Evolutionary conservation across 35 echinoderm and acorn worm species (phyloP).

Genomic region (Stichopus chloronotus): DNA sequence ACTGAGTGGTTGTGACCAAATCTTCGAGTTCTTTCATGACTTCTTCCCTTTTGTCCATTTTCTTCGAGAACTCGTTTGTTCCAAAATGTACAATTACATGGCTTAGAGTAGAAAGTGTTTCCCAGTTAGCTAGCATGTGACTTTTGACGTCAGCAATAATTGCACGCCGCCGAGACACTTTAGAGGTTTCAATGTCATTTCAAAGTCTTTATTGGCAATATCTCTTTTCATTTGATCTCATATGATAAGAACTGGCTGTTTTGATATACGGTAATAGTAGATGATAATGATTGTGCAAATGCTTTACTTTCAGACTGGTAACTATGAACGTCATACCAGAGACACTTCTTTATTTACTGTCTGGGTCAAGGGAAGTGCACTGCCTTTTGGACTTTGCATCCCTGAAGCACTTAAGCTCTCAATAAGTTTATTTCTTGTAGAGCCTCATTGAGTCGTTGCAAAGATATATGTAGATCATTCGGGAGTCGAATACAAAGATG

Average conservation of each 20-base stretch:
- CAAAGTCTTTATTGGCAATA: background rate
- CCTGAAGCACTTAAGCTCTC: background rate
- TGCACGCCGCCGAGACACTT: background rate
- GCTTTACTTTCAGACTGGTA: background rate
- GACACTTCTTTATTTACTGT: background rate
- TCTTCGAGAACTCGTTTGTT: background rate
- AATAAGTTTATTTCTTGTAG: conserved; percentile 2
- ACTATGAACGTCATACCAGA: background rate
- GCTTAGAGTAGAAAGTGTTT: background rate
- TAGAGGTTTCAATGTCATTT: background rate
- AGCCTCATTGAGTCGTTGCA: background rate
- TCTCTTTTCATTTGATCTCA: background rate
- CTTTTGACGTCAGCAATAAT: conserved; percentile 17
- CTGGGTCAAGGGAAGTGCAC: background rate
- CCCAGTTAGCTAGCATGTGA: conserved; percentile 4
- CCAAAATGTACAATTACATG: background rate
- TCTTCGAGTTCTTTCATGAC: background rate
- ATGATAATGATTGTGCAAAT: conserved; percentile 4
- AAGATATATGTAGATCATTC: background rate
- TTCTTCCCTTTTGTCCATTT: background rate
- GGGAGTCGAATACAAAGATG: background rate
- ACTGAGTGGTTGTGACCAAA: conserved; percentile 18
- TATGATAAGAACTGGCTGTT: conserved; percentile 14
- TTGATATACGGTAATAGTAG: background rate
- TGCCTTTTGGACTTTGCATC: background rate